Percentiles rank a stretch among this genome's conserved stretches.
These are phyloP conservation scores for Platysteira castanea DNA, from an alignment of 2,113 vertebrate genomes.

Conservation along the genomic window DNA sequence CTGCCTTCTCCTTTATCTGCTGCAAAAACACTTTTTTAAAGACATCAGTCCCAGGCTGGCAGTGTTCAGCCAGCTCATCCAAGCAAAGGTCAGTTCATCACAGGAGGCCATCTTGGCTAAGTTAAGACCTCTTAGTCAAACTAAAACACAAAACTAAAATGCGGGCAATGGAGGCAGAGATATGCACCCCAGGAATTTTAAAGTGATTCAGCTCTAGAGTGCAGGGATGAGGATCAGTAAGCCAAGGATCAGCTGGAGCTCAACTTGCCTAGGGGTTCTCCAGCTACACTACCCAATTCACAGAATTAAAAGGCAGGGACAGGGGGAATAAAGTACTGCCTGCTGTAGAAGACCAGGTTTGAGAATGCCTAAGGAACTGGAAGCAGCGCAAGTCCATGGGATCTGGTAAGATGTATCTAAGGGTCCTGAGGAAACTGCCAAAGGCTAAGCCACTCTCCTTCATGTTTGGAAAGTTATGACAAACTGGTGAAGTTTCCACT, in stretches of 20 bases:
- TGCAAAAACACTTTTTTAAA: background rate
- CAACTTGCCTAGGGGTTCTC: background rate
- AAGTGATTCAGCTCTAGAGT: background rate
- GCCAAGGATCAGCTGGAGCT: background rate
- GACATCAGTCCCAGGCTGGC: too few species aligned
- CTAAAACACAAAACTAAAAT: background rate
- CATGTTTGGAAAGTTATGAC: background rate
- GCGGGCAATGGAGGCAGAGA: background rate
- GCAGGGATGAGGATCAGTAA: background rate
- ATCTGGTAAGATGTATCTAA: too few species aligned
- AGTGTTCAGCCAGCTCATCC: background rate
- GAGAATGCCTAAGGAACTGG: background rate
- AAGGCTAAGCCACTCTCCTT: background rate
- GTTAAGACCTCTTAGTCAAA: background rate
- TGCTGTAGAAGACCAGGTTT: accelerated
- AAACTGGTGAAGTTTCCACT: background rate
- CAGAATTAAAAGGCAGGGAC: background rate
- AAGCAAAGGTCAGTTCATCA: background rate
- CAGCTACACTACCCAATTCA: background rate
- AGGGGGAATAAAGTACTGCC: background rate
- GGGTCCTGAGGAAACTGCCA: background rate
- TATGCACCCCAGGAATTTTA: background rate
- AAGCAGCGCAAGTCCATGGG: background rate
- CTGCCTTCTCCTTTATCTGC: background rate
- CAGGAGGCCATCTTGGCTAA: background rate